Base-by-base conservation (phyloP, 2,797 vertebrate genomes). In the Lepidocolaptes lacrymiger region DNA sequence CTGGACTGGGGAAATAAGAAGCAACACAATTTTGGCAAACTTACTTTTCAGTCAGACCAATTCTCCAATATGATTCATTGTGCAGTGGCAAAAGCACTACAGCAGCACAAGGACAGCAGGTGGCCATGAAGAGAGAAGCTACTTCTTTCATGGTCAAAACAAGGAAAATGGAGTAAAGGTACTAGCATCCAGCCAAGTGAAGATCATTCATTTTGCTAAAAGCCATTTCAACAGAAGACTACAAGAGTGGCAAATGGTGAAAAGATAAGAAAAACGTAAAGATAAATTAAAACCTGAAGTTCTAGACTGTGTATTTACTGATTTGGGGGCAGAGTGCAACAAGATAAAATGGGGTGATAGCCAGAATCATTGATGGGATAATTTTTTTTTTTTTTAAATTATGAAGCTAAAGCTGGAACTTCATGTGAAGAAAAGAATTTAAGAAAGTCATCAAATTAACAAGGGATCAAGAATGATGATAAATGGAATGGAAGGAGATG, bases 11-110 rank as follows among this genome's bases (percentile, higher is more conserved):
- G 58, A 97, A 95, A 93, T 66, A 84, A 75, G 78, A 14, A 93
- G 61, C 55, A 94, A 69, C 46, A 84, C 48, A 58, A 48, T 59
- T 91, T 48, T 84, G 83, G 89, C 93, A 94, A 94, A 93, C 69
- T 37, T 61, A 81, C 54, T 66, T 88, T 83, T 88, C 88, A 86
- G 64, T 81, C 85, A 78, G 76, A 88, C n/a, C 85, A 75, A 7
- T 51, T 88, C 49, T 56, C 85, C 72, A 51, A 0, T 9, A 62
- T 1, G 23, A 79, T 21, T 84, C 73, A 17, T 46, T 51, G 28
- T 72, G 73, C 73, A 81, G 76, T 0, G 1, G 81, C 66, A 32
- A 17, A 93, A 92, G 73, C 46, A 32, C 73, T 64, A 14, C 30
- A 43, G 87, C 82, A 83, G 85, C 75, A 88, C 85, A 64, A 43